Evolutionary conservation across 2,888 invertebrate species (phyloP), one percentile per base, ranked within the genome.

Genomic region (Lochmaea capreae): DNA sequence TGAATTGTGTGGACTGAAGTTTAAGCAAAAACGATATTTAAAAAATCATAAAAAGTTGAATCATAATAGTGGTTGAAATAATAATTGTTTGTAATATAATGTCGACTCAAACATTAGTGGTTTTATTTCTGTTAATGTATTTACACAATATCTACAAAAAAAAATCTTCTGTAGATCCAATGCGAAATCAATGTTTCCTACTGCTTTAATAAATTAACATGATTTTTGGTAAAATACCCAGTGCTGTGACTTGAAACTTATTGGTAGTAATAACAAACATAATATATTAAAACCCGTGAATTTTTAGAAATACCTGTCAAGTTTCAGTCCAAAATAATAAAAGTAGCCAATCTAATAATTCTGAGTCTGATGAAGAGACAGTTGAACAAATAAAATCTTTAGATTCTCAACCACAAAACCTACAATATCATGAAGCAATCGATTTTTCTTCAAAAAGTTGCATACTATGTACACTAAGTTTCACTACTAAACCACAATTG

Each of bases 1-100:
- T 80, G 79, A 79, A 5, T 84, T 86, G 2, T 89, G 89, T 78
- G 86, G 86, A 11, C 79, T 87, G 33, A 85, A 86, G 49, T 90
- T 90, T 79, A 84, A 88, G 68, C 89, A 90, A 79, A 89, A 89
- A 78, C 84, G 90, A 18, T 90, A 90, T 81, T 84, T 90, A 78
- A 84, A 87, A 74, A 89, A 89, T 83, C 90, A 90, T 81, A 86
- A 83, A 73, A 89, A 87, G 79, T 81, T 85, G 22, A 88, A 88
- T 82, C 88, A 88, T 81, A 72, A 75, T n/a, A 49, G 57, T 22
- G 26, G 46, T 43, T 67, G 42, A 67, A 33, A 52, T 54, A 11
- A 43, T 63, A 65, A 65, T 74, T 58, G n/a, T 14, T 67, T 59
- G 22, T 59, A 49, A 54, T 66, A 73, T 59, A 82, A 49, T 49